Evolutionary conservation across 2,888 invertebrate species (phyloP).

Genomic region (Mythimna loreyi): DNA sequence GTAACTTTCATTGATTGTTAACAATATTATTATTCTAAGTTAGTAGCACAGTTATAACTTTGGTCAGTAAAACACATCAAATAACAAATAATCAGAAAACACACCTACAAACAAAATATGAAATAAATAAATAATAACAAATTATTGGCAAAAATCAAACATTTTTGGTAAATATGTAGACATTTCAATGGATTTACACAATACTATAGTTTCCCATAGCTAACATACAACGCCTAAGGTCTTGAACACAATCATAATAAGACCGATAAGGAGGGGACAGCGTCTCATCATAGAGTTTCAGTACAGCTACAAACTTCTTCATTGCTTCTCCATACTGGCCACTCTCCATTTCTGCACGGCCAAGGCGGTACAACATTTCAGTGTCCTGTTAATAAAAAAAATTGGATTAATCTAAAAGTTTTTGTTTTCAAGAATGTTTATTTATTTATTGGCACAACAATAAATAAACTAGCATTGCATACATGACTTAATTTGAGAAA

Average conservation of each 20-base stretch:
- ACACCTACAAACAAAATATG: constrained; percentile 16
- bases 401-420: not conserved
- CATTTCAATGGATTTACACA: constrained; percentile 50
- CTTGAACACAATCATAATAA: constrained; percentile 94
- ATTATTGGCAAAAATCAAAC: not conserved
- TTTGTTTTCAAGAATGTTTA: not conserved
- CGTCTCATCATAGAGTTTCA: constrained; percentile 92
- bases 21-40: constrained; percentile 17
- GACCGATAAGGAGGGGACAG: constrained; percentile 94
- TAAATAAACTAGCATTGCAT: too few species aligned
- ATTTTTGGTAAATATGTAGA: not conserved
- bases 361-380: constrained; percentile 92
- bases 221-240: constrained; percentile 92
- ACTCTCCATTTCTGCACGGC: constrained; percentile 91
- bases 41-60: constrained; percentile 34
- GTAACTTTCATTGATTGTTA: constrained; percentile 16
- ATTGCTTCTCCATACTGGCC: constrained; percentile 92
- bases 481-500: too few species aligned
- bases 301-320: constrained; percentile 92
- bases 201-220: constrained; percentile 92
- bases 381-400: constrained; percentile 90
- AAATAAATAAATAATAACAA: constrained; percentile 20
- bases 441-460: too few species aligned
- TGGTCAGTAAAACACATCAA: constrained; percentile 25
- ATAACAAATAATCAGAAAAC: constrained; percentile 2